Evolutionary conservation across 2,113 vertebrate genomes (phyloP).

Genomic region (Actinemys pallida): DNA sequence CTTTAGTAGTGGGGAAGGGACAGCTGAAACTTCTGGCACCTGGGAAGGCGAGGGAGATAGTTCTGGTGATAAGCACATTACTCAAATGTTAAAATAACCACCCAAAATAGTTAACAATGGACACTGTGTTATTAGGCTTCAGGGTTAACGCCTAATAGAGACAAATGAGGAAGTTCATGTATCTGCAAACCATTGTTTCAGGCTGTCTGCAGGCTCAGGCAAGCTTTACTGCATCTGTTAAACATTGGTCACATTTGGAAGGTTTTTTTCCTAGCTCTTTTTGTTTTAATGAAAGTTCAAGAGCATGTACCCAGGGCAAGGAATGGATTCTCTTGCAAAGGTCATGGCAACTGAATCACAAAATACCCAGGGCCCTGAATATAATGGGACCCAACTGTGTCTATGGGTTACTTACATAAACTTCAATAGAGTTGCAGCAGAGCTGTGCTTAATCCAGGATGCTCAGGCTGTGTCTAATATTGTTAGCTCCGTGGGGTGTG

Average conservation of each 20-base stretch:
- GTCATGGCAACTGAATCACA: background rate
- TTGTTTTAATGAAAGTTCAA: background rate
- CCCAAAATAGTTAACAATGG: background rate
- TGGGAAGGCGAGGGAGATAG: background rate
- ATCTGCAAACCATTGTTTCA: background rate
- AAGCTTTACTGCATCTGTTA: background rate
- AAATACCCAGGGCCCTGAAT: background rate
- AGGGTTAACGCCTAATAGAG: background rate
- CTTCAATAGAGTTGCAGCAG: slow-evolving; percentile 11
- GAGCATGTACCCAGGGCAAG: background rate
- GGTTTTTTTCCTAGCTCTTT: background rate
- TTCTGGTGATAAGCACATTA: background rate
- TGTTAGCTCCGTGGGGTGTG: slow-evolving; percentile 47
- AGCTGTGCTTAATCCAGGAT: slow-evolving; percentile 47
- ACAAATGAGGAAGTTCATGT: background rate
- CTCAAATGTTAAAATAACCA: background rate
- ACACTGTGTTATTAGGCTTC: background rate
- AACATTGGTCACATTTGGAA: background rate
- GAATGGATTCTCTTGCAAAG: background rate
- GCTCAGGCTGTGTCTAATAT: slow-evolving; percentile 41
- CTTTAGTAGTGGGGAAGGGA: background rate
- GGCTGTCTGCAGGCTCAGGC: background rate
- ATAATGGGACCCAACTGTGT: background rate
- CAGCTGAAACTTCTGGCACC: background rate
- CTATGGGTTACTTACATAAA: background rate